phyloP scores from a whole-genome alignment of 2,888 invertebrate genomes.

The Acronicta aceris region DNA sequence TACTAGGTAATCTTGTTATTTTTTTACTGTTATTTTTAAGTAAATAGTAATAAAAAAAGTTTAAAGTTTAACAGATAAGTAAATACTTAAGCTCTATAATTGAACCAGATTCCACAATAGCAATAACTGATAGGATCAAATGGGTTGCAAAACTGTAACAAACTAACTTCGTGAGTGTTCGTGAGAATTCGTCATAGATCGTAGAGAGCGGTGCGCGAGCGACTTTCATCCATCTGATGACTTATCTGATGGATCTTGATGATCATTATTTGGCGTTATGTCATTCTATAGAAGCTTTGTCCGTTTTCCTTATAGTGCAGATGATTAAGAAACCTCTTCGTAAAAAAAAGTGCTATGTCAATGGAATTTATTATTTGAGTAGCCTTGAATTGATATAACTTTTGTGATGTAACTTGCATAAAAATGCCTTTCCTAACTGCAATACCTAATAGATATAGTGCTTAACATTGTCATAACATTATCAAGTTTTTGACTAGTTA shows the following conservation, averaged over 20 bases:
- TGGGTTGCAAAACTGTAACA: slow-evolving; percentile 35
- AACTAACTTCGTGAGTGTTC: slow-evolving; percentile 30
- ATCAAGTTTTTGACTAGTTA: too few relatives aligned
- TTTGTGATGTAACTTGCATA: too few relatives aligned
- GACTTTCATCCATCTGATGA: slow-evolving; percentile 8
- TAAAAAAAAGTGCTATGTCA: slow-evolving; percentile 12
- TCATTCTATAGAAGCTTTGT: slow-evolving; percentile 15
- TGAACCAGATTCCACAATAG: slow-evolving; percentile 33
- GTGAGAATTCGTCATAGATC: slow-evolving; percentile 12
- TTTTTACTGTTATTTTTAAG: too few relatives aligned
- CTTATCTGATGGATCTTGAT: slow-evolving; percentile 20
- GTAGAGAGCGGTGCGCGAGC: slow-evolving; percentile 7
- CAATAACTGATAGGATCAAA: slow-evolving; percentile 37
- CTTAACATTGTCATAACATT: too few relatives aligned
- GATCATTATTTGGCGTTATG: slow-evolving; percentile 18
- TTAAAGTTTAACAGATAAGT: too few relatives aligned
- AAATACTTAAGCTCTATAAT: slow-evolving; percentile 3
- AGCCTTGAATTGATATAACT: background rate
- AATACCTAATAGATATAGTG: too few relatives aligned
- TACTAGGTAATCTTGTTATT: too few relatives aligned
- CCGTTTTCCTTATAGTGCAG: background rate
- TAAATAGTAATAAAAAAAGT: too few relatives aligned
- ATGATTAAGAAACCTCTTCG: slow-evolving; percentile 9
- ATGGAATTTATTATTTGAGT: background rate
- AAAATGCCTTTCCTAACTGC: too few relatives aligned